Conservation (phyloP, 2,797 vertebrate genomes). For the Pterois miles region DNA sequence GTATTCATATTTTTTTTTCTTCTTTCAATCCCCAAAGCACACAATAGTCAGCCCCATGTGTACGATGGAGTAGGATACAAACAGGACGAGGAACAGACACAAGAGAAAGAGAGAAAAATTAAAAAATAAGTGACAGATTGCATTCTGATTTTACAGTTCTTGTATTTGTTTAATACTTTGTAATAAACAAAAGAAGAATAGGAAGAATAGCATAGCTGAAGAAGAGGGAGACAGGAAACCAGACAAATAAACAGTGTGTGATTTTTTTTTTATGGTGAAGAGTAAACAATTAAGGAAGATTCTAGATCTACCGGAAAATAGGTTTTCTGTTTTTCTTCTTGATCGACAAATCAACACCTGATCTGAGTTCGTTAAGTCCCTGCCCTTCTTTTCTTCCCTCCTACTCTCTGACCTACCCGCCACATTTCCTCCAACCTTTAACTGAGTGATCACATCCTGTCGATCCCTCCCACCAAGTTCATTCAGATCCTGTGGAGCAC, state of each 20-base stretch:
- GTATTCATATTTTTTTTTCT: constrained; percentile 67
- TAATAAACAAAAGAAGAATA: constrained; percentile 75
- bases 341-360: constrained; percentile 52
- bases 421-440: neutral
- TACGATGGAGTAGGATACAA: constrained; percentile 70
- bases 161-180: constrained; percentile 78
- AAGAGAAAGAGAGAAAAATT: constrained; percentile 51
- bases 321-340: constrained; percentile 49
- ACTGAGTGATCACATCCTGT: neutral
- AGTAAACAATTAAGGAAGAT: constrained; percentile 71
- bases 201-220: constrained; percentile 53
- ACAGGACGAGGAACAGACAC: constrained; percentile 67
- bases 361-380: constrained; percentile 34
- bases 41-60: constrained; percentile 74
- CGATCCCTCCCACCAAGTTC: constrained; percentile 21
- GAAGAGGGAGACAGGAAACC: constrained; percentile 56
- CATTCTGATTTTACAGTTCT: constrained; percentile 68
- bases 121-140: constrained; percentile 64
- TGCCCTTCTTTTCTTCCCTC: constrained; percentile 1
- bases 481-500: constrained; percentile 18
- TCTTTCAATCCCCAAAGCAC: constrained; percentile 75
- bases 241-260: constrained; percentile 63
- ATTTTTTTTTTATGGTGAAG: constrained; percentile 53
- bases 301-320: constrained; percentile 67
- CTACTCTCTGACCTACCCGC: constrained; percentile 10